Conservation (phyloP, 2,113 vertebrate species). For the Lepus europaeus region DNA sequence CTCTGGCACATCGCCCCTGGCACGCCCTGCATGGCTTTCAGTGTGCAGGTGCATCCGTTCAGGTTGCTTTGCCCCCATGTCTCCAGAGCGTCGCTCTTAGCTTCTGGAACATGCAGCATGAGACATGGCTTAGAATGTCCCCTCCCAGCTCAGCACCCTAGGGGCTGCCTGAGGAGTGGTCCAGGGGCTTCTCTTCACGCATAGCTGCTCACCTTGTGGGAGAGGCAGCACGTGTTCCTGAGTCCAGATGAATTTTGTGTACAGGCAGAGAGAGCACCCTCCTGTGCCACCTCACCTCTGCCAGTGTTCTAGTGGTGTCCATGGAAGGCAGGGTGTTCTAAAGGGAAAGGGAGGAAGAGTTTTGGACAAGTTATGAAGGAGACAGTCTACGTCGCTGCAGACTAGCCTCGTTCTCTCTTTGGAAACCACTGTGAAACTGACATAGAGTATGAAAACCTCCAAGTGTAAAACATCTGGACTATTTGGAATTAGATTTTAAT, state of each 20-base stretch:
- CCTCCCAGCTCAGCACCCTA: neutral
- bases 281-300: neutral
- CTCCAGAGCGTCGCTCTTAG: neutral
- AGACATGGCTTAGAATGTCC: neutral
- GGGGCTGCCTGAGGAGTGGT: accelerated
- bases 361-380: neutral
- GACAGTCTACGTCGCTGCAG: neutral
- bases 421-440: neutral
- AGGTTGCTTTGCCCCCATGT: neutral
- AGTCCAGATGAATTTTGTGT: neutral
- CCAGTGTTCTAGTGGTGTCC: neutral
- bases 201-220: neutral
- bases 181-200: neutral
- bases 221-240: neutral
- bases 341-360: neutral
- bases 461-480: neutral
- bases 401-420: neutral
- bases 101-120: neutral
- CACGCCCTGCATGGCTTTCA: neutral
- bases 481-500: neutral
- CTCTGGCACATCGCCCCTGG: accelerated
- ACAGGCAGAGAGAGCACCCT: neutral
- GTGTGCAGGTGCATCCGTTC: accelerated
- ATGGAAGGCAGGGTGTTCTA: neutral
- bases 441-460: neutral